Percentiles rank a stretch among this genome's conserved stretches.
These are phyloP conservation scores for Orbicella faveolata DNA, from an alignment of 64 coral and sea anemone genomes.

Conservation along the genomic window DNA sequence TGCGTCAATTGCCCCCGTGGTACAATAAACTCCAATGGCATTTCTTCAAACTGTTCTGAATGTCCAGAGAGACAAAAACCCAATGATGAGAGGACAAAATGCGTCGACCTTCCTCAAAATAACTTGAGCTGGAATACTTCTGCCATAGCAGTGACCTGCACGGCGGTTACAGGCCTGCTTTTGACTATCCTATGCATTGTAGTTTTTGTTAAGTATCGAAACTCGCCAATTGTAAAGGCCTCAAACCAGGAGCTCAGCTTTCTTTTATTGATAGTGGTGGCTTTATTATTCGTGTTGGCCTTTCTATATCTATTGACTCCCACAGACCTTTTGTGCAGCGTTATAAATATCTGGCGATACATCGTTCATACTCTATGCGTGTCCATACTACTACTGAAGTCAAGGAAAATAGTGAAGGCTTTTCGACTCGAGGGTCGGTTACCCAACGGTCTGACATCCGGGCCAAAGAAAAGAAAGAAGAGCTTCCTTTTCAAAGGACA, in stretches of 20 bases:
- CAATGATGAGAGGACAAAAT: constrained; percentile 17
- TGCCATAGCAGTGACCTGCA: not conserved
- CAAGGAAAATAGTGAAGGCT: constrained; percentile 45
- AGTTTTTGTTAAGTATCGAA: constrained; percentile 32
- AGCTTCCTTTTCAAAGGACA: not conserved
- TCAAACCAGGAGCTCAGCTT: constrained; percentile 54
- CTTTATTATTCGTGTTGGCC: constrained; percentile 25
- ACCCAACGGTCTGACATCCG: not conserved
- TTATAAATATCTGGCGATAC: constrained; percentile 32
- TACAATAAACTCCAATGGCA: constrained; percentile 8
- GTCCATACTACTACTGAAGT: constrained; percentile 61
- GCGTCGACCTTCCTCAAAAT: constrained; percentile 28
- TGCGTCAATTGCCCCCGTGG: constrained; percentile 44
- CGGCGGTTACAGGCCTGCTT: constrained; percentile 9
- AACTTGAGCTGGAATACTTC: constrained; percentile 29
- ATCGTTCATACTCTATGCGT: constrained; percentile 27
- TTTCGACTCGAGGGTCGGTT: constrained; percentile 20
- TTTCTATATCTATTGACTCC: constrained; percentile 25
- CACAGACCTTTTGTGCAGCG: constrained; percentile 24
- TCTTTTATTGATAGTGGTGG: constrained; percentile 31
- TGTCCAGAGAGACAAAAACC: constrained; percentile 47
- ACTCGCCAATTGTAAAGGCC: constrained; percentile 56
- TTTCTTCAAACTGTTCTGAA: constrained; percentile 46
- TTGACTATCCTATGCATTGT: not conserved
- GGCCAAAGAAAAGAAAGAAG: not conserved